Evolutionary conservation across 2,797 vertebrate genomes (phyloP).

Genomic region (Leucoraja ocellata): DNA sequence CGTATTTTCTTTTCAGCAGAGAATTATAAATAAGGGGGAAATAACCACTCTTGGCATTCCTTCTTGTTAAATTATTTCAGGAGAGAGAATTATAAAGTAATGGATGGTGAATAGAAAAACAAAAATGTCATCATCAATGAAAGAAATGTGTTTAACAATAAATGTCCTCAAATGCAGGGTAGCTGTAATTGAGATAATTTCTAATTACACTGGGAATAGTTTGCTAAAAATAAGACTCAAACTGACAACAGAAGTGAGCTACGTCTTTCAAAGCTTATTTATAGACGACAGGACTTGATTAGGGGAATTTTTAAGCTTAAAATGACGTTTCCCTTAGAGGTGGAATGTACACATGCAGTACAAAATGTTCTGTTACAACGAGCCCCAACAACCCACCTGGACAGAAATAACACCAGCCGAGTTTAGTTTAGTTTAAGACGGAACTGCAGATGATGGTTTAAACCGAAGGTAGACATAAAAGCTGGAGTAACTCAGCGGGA

Average conservation of each 20-base stretch:
- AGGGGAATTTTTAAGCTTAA: neutral
- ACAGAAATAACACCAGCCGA: neutral
- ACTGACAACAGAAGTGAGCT: neutral
- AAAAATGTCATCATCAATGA: neutral
- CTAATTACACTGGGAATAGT: neutral
- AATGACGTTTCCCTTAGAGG: neutral
- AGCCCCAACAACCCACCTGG: neutral
- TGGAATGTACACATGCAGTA: neutral
- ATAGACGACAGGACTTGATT: neutral
- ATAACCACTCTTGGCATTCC: neutral
- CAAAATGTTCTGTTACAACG: neutral
- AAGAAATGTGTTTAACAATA: neutral
- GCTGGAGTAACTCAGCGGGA: too few relatives aligned
- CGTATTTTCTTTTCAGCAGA: neutral
- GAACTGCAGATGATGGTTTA: too few relatives aligned
- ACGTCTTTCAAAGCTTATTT: neutral
- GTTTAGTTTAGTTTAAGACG: too few relatives aligned
- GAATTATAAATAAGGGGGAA: neutral
- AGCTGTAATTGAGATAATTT: constrained; percentile 18
- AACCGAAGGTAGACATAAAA: too few relatives aligned
- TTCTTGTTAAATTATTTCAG: neutral
- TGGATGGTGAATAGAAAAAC: neutral
- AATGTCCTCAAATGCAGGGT: neutral
- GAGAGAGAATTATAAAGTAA: neutral
- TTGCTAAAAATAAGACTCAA: constrained; percentile 16